Percentiles rank a stretch among this genome's conserved stretches.
Conservation (phyloP, 2,797 vertebrate genomes). For the Podarcis siculus region DNA sequence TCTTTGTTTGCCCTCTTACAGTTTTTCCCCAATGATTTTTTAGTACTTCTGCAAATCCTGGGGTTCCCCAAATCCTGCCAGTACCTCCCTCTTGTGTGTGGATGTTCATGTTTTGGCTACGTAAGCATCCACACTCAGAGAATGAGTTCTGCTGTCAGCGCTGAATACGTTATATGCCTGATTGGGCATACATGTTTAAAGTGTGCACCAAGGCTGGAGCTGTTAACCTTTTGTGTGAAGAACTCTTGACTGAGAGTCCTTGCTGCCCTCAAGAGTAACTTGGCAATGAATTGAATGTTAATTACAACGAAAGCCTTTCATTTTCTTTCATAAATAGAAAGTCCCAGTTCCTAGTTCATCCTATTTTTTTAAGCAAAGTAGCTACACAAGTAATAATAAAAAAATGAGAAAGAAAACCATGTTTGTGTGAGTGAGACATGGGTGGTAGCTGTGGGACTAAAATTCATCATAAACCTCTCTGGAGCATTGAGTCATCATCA, state of each 20-base stretch:
- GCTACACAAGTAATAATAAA: not conserved
- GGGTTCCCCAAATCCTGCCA: no score
- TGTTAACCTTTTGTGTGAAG: not conserved
- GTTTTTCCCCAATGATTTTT: no score
- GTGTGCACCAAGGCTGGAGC: not conserved
- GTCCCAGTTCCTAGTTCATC: not conserved
- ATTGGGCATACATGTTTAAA: not conserved
- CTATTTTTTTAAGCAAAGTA: not conserved
- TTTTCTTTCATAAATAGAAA: not conserved
- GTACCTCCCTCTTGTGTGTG: no score
- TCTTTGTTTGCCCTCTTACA: no score
- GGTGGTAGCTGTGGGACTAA: not conserved
- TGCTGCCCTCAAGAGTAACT: not conserved
- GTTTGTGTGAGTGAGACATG: not conserved
- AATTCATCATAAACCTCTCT: not conserved
- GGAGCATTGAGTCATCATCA: not conserved
- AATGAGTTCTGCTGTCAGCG: not conserved
- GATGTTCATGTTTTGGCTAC: not conserved
- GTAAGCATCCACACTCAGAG: not conserved
- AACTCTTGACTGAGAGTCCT: not conserved
- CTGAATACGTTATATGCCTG: not conserved
- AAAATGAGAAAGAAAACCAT: not conserved
- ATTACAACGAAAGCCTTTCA: not conserved
- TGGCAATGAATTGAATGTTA: not conserved
- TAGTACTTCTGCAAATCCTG: no score